phyloP scores from a whole-genome alignment of 2,113 vertebrate species.

The Prietella phreatophila region DNA sequence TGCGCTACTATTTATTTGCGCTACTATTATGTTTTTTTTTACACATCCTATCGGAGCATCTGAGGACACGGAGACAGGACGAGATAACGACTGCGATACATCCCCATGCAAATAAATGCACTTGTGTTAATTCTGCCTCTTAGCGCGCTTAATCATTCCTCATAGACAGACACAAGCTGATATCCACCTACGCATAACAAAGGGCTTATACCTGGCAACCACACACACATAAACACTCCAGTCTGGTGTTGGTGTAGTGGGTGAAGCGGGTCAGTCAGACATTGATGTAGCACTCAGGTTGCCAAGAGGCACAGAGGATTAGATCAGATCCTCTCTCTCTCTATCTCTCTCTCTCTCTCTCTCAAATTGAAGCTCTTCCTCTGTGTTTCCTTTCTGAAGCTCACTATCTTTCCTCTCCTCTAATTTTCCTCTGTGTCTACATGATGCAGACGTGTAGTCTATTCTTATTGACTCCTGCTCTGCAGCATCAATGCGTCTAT shows the following conservation, averaged over 20 bases:
- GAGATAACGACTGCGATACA: not conserved
- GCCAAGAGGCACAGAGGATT: constrained; percentile 58
- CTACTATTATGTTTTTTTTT: not conserved
- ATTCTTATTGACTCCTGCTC: not conserved
- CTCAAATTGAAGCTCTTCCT: not conserved
- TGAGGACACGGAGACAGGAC: constrained; percentile 11
- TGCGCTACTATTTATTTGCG: not conserved
- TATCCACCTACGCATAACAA: constrained; percentile 6
- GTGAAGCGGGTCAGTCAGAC: constrained; percentile 60
- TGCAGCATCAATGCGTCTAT: not conserved
- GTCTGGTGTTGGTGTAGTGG: not conserved
- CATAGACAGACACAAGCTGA: constrained; percentile 33
- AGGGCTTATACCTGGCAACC: constrained; percentile 17
- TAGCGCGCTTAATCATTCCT: constrained; percentile 13
- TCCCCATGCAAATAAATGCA: constrained; percentile 27
- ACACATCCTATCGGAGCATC: not conserved
- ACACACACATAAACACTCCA: constrained; percentile 9
- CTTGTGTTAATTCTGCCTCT: constrained; percentile 17
- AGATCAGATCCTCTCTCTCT: constrained; percentile 53
- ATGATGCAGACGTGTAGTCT: not conserved
- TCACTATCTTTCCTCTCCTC: not conserved
- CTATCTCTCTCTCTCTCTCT: constrained; percentile 53
- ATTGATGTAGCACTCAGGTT: constrained; percentile 59
- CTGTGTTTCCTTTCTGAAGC: not conserved
- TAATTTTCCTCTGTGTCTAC: not conserved